phyloP scores from a whole-genome alignment of 2,113 vertebrate genomes.

The Petaurus breviceps region DNA sequence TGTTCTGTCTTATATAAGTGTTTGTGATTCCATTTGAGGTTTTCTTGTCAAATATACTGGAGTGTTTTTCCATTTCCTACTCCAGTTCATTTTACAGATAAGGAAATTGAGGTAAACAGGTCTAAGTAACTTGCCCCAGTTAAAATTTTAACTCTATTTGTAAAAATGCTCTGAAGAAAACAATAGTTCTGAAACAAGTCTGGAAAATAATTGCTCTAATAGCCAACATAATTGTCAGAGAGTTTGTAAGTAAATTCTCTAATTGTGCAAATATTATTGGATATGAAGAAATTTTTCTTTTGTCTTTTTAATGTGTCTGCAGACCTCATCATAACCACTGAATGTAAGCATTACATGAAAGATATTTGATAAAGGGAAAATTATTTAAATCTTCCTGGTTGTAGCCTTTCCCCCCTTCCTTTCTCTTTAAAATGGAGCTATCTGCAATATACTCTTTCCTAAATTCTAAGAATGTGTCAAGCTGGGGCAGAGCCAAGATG shows the following conservation, averaged over 20 bases:
- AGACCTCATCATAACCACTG: background rate
- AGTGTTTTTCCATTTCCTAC: background rate
- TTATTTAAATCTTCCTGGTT: background rate
- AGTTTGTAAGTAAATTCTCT: background rate
- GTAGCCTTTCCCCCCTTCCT: background rate
- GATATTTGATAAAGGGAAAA: background rate
- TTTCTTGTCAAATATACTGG: background rate
- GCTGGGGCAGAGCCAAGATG: too few species aligned
- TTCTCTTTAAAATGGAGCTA: background rate
- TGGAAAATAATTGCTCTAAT: background rate
- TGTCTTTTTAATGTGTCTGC: background rate
- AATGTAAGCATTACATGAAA: background rate
- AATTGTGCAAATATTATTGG: background rate
- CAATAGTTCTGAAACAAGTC: background rate
- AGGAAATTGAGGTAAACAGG: background rate
- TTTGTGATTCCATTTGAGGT: background rate
- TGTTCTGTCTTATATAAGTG: background rate
- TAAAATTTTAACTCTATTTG: background rate
- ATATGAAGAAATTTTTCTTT: background rate
- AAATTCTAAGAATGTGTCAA: background rate
- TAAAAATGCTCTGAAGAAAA: background rate
- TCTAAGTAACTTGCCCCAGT: background rate
- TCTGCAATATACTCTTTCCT: background rate
- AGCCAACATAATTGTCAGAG: background rate
- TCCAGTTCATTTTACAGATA: background rate